These are phyloP conservation scores for Goniozus legneri DNA, from an alignment of 1,140 invertebrate genomes.

Conservation along the genomic window DNA sequence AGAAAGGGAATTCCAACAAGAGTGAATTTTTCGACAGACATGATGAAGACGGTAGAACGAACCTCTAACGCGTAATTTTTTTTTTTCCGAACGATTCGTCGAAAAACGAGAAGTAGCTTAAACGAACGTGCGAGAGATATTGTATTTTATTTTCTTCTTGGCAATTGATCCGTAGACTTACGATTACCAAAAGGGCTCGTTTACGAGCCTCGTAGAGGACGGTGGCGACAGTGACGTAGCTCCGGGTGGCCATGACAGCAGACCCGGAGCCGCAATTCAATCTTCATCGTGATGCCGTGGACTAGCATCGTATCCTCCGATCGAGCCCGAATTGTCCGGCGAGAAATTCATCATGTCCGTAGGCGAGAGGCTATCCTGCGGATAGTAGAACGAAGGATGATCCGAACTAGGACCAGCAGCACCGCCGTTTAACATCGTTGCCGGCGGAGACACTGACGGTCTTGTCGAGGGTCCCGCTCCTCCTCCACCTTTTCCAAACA, in stretches of 20 bases:
- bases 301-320: slow-evolving; percentile 58
- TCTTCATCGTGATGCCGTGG: slow-evolving; percentile 61
- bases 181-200: slow-evolving; percentile 48
- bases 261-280: slow-evolving; percentile 60
- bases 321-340: slow-evolving; percentile 54
- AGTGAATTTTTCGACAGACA: too few relatives aligned
- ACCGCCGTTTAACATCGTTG: slow-evolving; percentile 52
- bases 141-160: too few relatives aligned
- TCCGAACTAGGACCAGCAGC: slow-evolving; percentile 56
- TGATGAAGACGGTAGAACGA: too few relatives aligned
- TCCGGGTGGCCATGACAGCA: slow-evolving; percentile 52
- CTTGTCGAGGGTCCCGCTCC: slow-evolving; percentile 46
- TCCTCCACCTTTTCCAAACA: too few relatives aligned
- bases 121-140: too few relatives aligned
- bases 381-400: slow-evolving; percentile 55
- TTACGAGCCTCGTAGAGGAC: slow-evolving; percentile 32
- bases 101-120: slow-evolving; percentile 1
- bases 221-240: slow-evolving; percentile 28
- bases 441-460: slow-evolving; percentile 57
- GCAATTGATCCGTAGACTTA: too few relatives aligned
- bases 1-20: too few relatives aligned
- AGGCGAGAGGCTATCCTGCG: slow-evolving; percentile 57
- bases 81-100: too few relatives aligned
- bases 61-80: too few relatives aligned
- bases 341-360: slow-evolving; percentile 58